Base-by-base conservation (phyloP, 2,113 vertebrate genomes). In the Eretmochelys imbricata region DNA sequence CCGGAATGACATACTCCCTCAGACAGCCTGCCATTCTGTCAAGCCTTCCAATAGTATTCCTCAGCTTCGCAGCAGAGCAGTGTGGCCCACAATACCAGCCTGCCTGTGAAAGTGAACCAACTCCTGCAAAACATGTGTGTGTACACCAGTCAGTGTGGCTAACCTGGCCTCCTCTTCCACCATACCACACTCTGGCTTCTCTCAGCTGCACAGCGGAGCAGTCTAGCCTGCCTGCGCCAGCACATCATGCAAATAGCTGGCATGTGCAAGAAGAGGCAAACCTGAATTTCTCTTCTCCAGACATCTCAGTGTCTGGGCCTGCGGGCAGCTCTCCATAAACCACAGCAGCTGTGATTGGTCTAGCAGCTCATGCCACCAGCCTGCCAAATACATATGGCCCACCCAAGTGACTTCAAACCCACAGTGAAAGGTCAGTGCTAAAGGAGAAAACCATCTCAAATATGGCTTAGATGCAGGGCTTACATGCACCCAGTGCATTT, bases 391-490 rank as follows among this genome's bases (percentile, higher is more conserved):
- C 20, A 51, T 3, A 14, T 0, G 0, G 79, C 38, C 80, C n/a
- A 62, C 10, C 51, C 87, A 10, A 10, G 24, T 0, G 11, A 35
- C 84, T 1, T 6, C 46, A 27, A 83, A 78, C 1, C 0, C 27
- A 53, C 13, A 4, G 0, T 0, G 31, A 49, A 27, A 48, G 53
- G 29, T 82, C 0, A 0, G 65, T 38, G 79, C 16, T n/a, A 0
- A 0, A 2, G 6, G 3, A 89, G 42, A 42, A 50, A 76, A 35
- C 0, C 0, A 14, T 2, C 6, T 22, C 25, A 1, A 0, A 19
- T 79, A 54, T 0, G 2, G 2, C 25, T 1, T 0, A 0, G 48
- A 76, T 46, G 38, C 54, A 49, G 80, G 53, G 46, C 75, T 53
- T 80, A 42, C 38, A 51, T 0, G 0, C 14, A 46, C 59, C 57